Evolutionary conservation across 2,888 invertebrate species (phyloP).

Genomic region (Conops quadrifasciatus): DNA sequence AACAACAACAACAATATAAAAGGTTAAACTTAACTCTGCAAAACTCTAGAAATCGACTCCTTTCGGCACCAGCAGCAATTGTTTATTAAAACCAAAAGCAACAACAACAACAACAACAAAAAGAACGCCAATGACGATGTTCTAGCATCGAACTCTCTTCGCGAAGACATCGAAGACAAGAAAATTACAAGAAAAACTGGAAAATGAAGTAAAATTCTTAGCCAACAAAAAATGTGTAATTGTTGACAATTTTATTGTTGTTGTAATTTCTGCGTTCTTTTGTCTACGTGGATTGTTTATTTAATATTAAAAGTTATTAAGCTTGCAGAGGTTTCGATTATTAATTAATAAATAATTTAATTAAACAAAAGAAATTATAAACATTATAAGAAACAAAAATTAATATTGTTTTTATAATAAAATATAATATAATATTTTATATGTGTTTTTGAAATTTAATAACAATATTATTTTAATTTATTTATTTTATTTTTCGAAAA

Average conservation of each 20-base stretch:
- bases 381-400: conserved; percentile 6
- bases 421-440: too few species aligned
- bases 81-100: background rate
- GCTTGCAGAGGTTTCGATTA: too few species aligned
- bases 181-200: conserved; percentile 8
- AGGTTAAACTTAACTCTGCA: background rate
- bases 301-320: too few species aligned
- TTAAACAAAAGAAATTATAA: too few species aligned
- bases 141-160: background rate
- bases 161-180: background rate
- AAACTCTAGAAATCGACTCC: background rate
- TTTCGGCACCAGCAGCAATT: background rate
- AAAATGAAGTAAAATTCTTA: background rate
- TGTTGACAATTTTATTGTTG: background rate
- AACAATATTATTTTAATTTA: too few species aligned
- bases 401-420: too few species aligned
- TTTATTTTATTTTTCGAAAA: too few species aligned
- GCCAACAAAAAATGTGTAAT: background rate
- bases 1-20: background rate
- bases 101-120: background rate
- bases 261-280: too few species aligned
- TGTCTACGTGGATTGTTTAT: too few species aligned
- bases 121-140: background rate
- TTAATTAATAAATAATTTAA: too few species aligned
- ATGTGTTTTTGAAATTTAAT: too few species aligned